Conservation (phyloP, 2,113 vertebrate species). For the Pseudolaguvia tuberculata region DNA sequence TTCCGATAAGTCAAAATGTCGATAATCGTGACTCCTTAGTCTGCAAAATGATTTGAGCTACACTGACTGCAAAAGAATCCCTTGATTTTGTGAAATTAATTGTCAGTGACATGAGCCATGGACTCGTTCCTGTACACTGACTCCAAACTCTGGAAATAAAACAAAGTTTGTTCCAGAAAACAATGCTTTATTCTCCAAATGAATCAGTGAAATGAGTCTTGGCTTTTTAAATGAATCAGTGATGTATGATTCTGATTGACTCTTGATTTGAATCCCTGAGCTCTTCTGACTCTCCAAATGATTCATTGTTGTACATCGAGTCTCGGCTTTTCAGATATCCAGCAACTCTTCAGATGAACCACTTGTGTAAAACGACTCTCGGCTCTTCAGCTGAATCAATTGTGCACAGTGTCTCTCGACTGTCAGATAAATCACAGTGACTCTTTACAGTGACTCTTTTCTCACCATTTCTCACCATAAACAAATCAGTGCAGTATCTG, state of each 20-base stretch:
- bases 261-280: not conserved
- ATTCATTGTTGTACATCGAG: not conserved
- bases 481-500: no score
- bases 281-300: not conserved
- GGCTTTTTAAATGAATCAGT: not conserved
- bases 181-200: not conserved
- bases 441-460: no score
- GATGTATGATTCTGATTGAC: not conserved
- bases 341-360: not conserved
- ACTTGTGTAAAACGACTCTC: not conserved
- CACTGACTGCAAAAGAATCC: no score
- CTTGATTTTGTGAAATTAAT: no score
- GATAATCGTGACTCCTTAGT: not conserved
- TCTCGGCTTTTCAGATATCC: not conserved
- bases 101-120: no score
- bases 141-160: accelerated
- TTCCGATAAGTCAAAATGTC: no score
- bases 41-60: no score
- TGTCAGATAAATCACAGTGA: no score
- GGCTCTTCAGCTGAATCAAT: no score
- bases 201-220: not conserved
- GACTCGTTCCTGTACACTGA: not conserved
- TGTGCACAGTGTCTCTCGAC: no score
- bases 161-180: no score
- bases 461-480: not conserved